Evolutionary conservation across 2,888 invertebrate genomes (phyloP).

Genomic region (Netelia virgata): DNA sequence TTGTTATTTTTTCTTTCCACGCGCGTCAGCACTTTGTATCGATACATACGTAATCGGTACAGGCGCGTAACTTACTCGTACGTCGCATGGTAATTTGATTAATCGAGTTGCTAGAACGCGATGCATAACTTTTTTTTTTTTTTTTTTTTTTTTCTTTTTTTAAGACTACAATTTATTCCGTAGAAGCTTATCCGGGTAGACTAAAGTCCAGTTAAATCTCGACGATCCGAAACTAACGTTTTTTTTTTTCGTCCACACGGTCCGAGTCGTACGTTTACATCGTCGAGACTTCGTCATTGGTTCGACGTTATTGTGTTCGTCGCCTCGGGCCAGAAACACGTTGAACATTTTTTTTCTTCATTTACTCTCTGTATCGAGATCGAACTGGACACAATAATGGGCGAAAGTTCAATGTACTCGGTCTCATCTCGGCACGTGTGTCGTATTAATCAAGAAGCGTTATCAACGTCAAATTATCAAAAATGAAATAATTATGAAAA

Average conservation of each 20-base stretch:
- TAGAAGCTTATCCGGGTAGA: not conserved
- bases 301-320: not conserved
- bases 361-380: not conserved
- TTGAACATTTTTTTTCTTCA: not conserved
- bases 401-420: no score
- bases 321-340: not conserved
- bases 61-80: not conserved
- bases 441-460: no score
- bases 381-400: not conserved
- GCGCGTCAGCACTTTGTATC: no score
- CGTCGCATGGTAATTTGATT: not conserved
- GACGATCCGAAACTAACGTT: not conserved
- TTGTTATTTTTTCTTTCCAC: no score
- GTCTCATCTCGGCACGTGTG: no score
- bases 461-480: no score
- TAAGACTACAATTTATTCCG: not conserved
- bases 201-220: constrained; percentile 4
- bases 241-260: not conserved
- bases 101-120: not conserved
- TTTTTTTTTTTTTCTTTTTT: not conserved
- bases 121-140: not conserved
- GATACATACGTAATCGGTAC: no score
- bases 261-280: not conserved
- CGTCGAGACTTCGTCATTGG: not conserved
- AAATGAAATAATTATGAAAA: no score